Evolutionary conservation across 2,797 vertebrate genomes (phyloP).

Genomic region (Dallia pectoralis): DNA sequence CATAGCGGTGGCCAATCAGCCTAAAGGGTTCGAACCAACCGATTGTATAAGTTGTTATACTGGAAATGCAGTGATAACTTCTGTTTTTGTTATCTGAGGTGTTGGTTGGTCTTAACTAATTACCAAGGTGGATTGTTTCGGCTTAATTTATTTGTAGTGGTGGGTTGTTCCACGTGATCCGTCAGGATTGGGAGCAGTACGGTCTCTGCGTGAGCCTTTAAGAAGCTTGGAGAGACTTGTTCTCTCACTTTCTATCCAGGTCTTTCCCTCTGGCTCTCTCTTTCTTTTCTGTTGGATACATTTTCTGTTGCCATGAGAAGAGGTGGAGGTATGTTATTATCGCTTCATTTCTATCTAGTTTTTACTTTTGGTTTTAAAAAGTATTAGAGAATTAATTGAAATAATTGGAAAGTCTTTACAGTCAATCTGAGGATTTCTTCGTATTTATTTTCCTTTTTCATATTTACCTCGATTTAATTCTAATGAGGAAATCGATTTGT

Average conservation of each 20-base stretch:
- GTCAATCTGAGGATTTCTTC: neutral
- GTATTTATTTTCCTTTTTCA: neutral
- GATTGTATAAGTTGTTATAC: neutral
- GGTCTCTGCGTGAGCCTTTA: conserved; percentile 7
- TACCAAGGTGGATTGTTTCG: neutral
- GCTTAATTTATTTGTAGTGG: neutral
- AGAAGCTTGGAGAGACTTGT: neutral
- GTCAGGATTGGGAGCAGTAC: neutral
- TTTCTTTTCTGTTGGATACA: conserved; percentile 1
- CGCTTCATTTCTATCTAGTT: neutral
- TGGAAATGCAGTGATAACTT: neutral
- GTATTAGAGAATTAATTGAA: neutral
- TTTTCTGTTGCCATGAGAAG: neutral
- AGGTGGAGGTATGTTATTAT: neutral
- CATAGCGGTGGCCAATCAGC: no score
- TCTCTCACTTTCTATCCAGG: neutral
- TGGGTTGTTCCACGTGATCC: neutral
- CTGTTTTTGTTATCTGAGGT: neutral
- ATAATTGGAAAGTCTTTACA: neutral
- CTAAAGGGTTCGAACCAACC: no score
- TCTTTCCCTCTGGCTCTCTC: neutral
- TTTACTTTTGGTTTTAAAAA: neutral
- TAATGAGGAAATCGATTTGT: neutral
- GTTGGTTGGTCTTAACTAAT: neutral
- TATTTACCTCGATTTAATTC: neutral